Evolutionary conservation across 2,888 invertebrate genomes (phyloP).

Genomic region (Corythucha ciliata): DNA sequence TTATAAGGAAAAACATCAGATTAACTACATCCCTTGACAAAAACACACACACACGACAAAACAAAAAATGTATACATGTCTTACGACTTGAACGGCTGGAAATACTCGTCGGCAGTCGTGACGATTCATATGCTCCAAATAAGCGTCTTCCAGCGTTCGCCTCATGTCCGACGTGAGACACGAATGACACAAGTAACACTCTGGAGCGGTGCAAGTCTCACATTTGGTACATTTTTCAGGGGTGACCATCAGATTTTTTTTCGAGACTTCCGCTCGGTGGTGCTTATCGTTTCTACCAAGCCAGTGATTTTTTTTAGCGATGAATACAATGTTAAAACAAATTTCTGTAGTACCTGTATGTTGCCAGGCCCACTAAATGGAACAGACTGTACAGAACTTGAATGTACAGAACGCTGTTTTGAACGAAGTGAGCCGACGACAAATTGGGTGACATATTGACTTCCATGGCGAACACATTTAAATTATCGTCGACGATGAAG

Average conservation of each 20-base stretch:
- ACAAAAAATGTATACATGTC: neutral
- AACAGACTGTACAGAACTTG: slow-evolving; percentile 82
- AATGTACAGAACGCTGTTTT: slow-evolving; percentile 77
- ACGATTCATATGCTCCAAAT: slow-evolving; percentile 68
- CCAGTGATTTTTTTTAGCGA: neutral
- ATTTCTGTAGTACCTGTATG: no score
- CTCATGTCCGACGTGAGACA: slow-evolving; percentile 58
- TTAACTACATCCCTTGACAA: neutral
- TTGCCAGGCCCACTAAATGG: slow-evolving; percentile 60
- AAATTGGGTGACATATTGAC: slow-evolving; percentile 98
- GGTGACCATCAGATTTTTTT: slow-evolving; percentile 70
- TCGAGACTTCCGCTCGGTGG: slow-evolving; percentile 53
- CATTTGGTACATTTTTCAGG: slow-evolving; percentile 56
- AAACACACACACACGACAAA: neutral
- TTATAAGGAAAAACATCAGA: neutral
- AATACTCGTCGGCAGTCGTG: slow-evolving; percentile 72
- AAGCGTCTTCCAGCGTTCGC: slow-evolving; percentile 55
- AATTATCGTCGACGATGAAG: slow-evolving; percentile 76
- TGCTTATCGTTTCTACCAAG: slow-evolving; percentile 37
- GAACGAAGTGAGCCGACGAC: slow-evolving; percentile 84
- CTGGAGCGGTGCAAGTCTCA: slow-evolving; percentile 53
- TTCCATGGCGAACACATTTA: slow-evolving; percentile 83
- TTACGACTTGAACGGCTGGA: slow-evolving; percentile 56
- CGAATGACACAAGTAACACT: slow-evolving; percentile 68
- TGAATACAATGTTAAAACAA: neutral